Percentiles rank a stretch among this genome's conserved stretches.
Evolutionary conservation across 2,113 vertebrate species (phyloP).

Genomic region (Macaca fascicularis): T2T-MFA8v1.1 NC_088385.1:117052001-117052500

Average conservation of each 20-base stretch:
- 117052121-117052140: not conserved
- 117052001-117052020: not conserved
- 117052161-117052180: not conserved
- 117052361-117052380: not conserved
- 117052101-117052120: not conserved
- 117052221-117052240: not conserved
- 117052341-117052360: not conserved
- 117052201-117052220: not conserved
- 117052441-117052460: not conserved
- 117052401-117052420: not conserved
- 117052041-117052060: not conserved
- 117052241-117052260: not conserved
- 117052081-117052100: not conserved
- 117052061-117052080: not conserved
- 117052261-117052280: not conserved
- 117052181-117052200: not conserved
- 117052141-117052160: not conserved
- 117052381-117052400: not conserved
- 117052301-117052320: not conserved
- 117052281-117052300: not conserved
- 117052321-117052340: not conserved
- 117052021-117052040: not conserved
- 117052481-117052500: not conserved
- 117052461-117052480: not conserved
- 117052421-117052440: not conserved